Base-by-base conservation (phyloP, 2,888 invertebrate species). In the Carabus problematicus region DNA sequence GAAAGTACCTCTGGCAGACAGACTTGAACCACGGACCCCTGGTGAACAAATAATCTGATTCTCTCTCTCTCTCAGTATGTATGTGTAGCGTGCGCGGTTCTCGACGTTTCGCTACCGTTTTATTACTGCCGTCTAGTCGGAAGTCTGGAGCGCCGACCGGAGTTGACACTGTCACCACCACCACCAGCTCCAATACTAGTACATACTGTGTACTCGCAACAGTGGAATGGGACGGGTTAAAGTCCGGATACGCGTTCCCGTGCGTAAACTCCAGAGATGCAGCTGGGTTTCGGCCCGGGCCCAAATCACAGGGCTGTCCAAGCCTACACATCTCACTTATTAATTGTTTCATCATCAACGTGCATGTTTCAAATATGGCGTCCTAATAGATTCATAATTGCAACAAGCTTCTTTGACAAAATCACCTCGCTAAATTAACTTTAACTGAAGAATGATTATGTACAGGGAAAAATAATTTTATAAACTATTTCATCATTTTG, bases 91-190 rank as follows among this genome's bases (percentile, higher is more conserved):
- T 29, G 56, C 56, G 40, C 39, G 56, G 56, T 56, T 29, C n/a
- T 39, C 56, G 40, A 56, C 29, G 56, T 56, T 56, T 56, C 66
- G 49, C 56, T 39, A 29, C 56, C 56, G 39, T 66, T 66, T 66
- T 66, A 66, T 66, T 66, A 59, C 59, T 59, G 66, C 59, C 66
- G 66, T 66, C 66, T 66, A 59, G 58, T 29, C 39, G 9, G 40
- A 29, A 39, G 56, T 56, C 56, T 56, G 56, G 56, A 39, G 56
- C 56, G 40, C 19, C 56, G 56, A 56, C 56, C 39, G 39, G 29
- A 56, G 29, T 39, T 8, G 19, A 42, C 60, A 45, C 19, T 16
- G 45, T 29, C 52, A 52, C 18, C 60, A 61, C 12, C 39, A 41
- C 19, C 12, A 3, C n/a, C 47, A 42, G 54, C 42, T 54, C 56